Base-by-base conservation (phyloP, 2,113 vertebrate species). In the Lophotis ruficrista region DNA sequence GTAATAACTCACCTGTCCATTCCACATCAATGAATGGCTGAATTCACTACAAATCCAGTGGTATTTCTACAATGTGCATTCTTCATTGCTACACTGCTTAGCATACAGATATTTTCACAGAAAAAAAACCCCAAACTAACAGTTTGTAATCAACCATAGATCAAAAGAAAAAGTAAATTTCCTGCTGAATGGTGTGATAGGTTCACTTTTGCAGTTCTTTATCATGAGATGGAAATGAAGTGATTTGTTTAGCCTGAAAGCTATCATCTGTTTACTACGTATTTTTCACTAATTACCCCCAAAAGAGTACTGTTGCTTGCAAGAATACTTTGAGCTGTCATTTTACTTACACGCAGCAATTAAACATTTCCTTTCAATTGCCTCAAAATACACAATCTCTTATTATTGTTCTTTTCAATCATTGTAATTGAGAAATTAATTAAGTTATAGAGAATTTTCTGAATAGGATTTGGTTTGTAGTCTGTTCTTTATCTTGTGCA, bases 391-490 rank as follows among this genome's bases (percentile, higher is more conserved):
- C 45, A 90, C 43, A 92, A 92, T 73, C 77, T 95, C n/a, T 84
- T 83, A 64, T 65, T 94, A 87, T 83, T 92, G 83, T 93, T 96
- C 53, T 89, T 91, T 96, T 87, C 69, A 89, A 76, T 95, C 94
- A 82, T 15, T 48, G 54, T 83, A 95, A 92, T 70, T 78, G 86
- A 94, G 79, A 95, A 94, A 97, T 95, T 91, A 94, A 95, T 90
- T 94, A 93, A 91, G 70, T 96, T 91, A 93, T 17, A 83, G 51
- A 60, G 56, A 87, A 50, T 91, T 77, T 93, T 89, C 70, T 94
- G 54, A 96, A 92, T 50, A 65, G 37, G 50, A 81, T 94, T 92
- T 91, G 13, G 76, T 73, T 91, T 54, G 65, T 71, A 47, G 17
- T 57, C 12, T 45, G 8, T 45, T 83, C n/a, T 76, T 88, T 87